Evolutionary conservation across 2,113 vertebrate genomes (phyloP).

Genomic region (Parus major): DNA sequence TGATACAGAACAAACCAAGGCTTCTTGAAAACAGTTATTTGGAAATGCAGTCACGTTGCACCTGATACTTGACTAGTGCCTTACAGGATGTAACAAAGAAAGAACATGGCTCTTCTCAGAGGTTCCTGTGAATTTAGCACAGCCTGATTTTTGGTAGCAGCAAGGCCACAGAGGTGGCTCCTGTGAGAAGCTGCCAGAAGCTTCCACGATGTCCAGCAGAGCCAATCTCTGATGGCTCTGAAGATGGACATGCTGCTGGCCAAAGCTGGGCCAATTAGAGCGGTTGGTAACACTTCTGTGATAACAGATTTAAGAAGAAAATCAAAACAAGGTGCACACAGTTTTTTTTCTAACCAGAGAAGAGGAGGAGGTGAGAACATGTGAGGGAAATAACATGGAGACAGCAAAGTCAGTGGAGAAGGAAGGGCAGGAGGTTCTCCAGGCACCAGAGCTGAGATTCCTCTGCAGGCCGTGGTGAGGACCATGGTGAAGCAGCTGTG

Average conservation of each 20-base stretch:
- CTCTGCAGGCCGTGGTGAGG: not conserved
- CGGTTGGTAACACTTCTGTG: not conserved
- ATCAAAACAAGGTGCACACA: not conserved
- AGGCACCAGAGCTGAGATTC: accelerated
- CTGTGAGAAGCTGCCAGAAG: not conserved
- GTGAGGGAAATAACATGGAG: not conserved
- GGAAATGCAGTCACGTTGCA: not conserved
- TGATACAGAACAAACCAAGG: not conserved
- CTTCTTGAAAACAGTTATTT: not conserved
- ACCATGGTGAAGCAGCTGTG: not conserved
- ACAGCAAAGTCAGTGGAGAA: not conserved
- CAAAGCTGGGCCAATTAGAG: not conserved
- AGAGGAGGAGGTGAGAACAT: not conserved
- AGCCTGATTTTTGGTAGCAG: not conserved
- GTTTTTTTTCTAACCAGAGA: not conserved
- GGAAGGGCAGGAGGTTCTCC: not conserved
- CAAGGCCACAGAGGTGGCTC: not conserved
- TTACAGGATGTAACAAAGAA: not conserved
- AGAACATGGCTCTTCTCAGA: not conserved
- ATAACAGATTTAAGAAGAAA: not conserved
- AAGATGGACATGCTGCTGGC: not conserved
- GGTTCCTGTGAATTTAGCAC: not conserved
- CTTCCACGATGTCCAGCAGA: not conserved
- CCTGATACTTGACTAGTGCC: not conserved
- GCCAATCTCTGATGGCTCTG: not conserved